Percentiles rank a stretch among this genome's conserved stretches.
Conservation (phyloP, 92 coral and sea anemone species). For the Diadumene lineata region DNA sequence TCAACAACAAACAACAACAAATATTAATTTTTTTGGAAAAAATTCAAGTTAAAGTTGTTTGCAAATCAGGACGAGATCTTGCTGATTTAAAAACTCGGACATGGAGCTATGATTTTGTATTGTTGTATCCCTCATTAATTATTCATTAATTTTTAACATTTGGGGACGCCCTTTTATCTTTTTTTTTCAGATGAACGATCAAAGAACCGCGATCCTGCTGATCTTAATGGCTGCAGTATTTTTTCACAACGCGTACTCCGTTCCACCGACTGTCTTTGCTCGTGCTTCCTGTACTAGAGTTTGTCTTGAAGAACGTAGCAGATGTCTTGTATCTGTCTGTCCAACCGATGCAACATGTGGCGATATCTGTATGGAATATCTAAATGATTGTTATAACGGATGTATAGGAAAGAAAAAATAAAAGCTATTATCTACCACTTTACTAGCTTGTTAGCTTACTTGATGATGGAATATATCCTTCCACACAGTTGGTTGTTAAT, state of each 20-base stretch:
- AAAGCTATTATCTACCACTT: neutral
- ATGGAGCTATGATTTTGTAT: too few relatives aligned
- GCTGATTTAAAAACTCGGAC: too few relatives aligned
- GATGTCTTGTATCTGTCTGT: conserved; percentile 10
- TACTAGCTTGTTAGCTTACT: too few relatives aligned
- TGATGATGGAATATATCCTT: neutral
- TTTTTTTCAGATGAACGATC: conserved; percentile 2
- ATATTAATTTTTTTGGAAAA: too few relatives aligned
- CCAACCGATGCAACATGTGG: neutral
- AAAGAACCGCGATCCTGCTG: neutral
- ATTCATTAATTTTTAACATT: too few relatives aligned
- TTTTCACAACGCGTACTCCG: conserved; percentile 8
- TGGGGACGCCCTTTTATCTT: too few relatives aligned
- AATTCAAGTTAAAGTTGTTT: too few relatives aligned
- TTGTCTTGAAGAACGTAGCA: neutral
- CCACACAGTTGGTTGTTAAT: too few relatives aligned
- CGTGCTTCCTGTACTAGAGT: conserved; percentile 3
- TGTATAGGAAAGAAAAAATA: neutral
- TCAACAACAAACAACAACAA: too few relatives aligned
- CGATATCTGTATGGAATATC: conserved; percentile 2
- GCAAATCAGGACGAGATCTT: too few relatives aligned
- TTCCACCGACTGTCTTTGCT: neutral
- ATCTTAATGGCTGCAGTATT: conserved; percentile 9
- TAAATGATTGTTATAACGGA: conserved; percentile 3
- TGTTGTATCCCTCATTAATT: too few relatives aligned